Conservation (phyloP, 2,113 vertebrate genomes). For the Amphiprion percula region DNA sequence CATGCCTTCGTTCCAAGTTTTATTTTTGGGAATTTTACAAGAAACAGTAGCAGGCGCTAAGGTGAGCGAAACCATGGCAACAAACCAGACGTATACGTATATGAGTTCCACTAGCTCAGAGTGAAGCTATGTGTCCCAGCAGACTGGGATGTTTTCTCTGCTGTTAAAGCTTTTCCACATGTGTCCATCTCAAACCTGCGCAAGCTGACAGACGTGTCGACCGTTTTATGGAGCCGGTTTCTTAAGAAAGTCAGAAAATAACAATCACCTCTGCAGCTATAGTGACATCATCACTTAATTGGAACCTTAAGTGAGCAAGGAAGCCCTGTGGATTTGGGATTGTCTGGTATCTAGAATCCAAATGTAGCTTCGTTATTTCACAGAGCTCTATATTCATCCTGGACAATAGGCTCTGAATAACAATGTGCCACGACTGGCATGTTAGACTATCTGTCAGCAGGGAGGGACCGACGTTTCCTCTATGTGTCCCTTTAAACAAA, state of each 20-base stretch:
- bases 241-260: conserved; percentile 15
- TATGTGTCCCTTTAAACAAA: conserved; percentile 51
- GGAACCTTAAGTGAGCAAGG: conserved; percentile 16
- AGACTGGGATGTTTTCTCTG: conserved; percentile 39
- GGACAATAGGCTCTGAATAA: conserved; percentile 10
- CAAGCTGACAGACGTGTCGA: conserved; percentile 17
- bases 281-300: conserved; percentile 20
- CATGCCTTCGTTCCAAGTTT: conserved; percentile 34
- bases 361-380: conserved; percentile 25
- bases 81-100: conserved; percentile 57
- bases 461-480: conserved; percentile 17
- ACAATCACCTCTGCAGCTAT: conserved; percentile 7
- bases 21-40: conserved; percentile 49
- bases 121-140: conserved; percentile 48
- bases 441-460: conserved; percentile 19
- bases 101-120: conserved; percentile 63
- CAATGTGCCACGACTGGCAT: conserved; percentile 4
- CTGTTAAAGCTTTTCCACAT: conserved; percentile 51
- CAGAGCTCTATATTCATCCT: conserved; percentile 41
- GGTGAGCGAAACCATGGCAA: conserved; percentile 75
- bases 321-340: background rate
- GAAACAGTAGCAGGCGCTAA: conserved; percentile 32
- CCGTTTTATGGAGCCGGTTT: conserved; percentile 5
- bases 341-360: conserved; percentile 26
- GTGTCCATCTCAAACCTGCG: conserved; percentile 37